These are phyloP conservation scores for Oostethus manadensis DNA, from an alignment of 2,113 vertebrate species.

Conservation along the genomic window DNA sequence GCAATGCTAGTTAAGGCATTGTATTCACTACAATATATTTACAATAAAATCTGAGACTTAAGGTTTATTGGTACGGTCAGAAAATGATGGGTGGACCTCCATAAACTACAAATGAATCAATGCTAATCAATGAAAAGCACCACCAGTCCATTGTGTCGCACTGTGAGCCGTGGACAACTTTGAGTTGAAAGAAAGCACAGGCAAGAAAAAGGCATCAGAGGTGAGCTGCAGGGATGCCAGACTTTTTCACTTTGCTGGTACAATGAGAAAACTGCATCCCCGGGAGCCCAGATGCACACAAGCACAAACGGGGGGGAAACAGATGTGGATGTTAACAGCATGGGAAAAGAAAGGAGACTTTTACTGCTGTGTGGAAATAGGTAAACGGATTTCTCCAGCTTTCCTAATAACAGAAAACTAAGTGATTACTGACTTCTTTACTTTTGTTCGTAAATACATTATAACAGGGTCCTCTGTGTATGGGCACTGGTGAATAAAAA, in stretches of 20 bases:
- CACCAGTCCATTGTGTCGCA: constrained; percentile 3
- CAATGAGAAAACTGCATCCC: constrained; percentile 21
- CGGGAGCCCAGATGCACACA: constrained; percentile 33
- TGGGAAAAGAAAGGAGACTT: constrained; percentile 12
- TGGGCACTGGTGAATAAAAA: constrained; percentile 12
- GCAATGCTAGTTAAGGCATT: too few species aligned
- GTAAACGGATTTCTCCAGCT: constrained; percentile 25
- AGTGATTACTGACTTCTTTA: constrained; percentile 12
- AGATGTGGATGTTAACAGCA: constrained; percentile 15
- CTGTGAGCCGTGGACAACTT: constrained; percentile 17
- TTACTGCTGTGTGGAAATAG: constrained; percentile 22
- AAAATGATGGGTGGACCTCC: too few species aligned
- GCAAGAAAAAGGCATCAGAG: constrained; percentile 2
- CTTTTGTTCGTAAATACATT: constrained; percentile 11
- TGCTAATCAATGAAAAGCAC: too few species aligned
- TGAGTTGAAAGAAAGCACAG: constrained; percentile 12
- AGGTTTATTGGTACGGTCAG: too few species aligned
- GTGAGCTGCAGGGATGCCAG: constrained; percentile 15
- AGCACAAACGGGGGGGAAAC: constrained; percentile 8
- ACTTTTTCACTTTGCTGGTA: constrained; percentile 39
- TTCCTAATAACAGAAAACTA: constrained; percentile 26
- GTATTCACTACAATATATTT: too few species aligned
- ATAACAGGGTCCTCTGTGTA: constrained; percentile 6
- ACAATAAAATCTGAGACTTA: too few species aligned
- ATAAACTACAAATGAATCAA: too few species aligned